Base-by-base conservation (phyloP, 2,113 vertebrate genomes). In the Neotoma lepida region DNA sequence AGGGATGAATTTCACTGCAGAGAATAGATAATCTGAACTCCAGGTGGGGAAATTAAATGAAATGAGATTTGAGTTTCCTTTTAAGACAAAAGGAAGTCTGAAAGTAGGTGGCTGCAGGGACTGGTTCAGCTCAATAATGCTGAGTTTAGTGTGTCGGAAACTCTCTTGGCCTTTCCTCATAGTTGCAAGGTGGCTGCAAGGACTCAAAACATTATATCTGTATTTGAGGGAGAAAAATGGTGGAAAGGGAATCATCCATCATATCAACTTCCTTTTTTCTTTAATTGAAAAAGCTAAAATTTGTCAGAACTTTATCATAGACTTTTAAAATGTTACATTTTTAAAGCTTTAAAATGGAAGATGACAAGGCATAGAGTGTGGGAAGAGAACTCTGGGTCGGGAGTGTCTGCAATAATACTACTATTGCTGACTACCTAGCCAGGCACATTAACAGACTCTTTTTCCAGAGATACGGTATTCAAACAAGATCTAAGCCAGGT, bases 321-420 rank as follows among this genome's bases (percentile, higher is more conserved):
- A 30, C 35, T 9, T 61, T 92, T 85, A 39, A 71, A 51, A 39
- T 80, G 81, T 91, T 78, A 73, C 44, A 78, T 51, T 66, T 64
- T 84, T 17, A 68, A 74, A 66, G 66, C 78, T 92, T 96, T 88
- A 76, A 84, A 84, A 70, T 63, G 49, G 73, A 92, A 89, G 41
- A 15, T 10, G 20, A 77, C 74, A 56, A 86, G 35, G 35, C 66
- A 54, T 81, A 30, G 18, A 33, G 44, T 0, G 51, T 46, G 49
- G n/a, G 64, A 87, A 89, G 68, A 39, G 66, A 82, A 39, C 51
- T 80, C 54, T 85, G 63, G n/a, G 7, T 30, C 41, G 68, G 46
- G 26, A 80, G 64, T 76, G 63, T 66, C 39, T 88, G 54, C 51
- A 71, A 61, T 33, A 44, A 61, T n/a, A 24, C 39, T 26, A 70